phyloP scores from a whole-genome alignment of 2,797 vertebrate species.

The Valencia hispanica region DNA sequence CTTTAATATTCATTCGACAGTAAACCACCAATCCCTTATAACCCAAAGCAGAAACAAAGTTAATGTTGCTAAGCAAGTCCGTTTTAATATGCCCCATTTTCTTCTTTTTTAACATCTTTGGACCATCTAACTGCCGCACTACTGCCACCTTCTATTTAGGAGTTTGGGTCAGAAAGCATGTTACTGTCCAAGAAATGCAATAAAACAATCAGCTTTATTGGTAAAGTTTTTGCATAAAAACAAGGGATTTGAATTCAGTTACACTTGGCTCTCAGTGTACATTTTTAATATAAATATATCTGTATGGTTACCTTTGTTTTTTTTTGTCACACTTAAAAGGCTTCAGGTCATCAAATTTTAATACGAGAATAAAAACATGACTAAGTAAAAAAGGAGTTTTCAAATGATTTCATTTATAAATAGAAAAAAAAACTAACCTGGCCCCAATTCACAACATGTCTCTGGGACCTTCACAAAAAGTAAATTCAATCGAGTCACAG shows the following conservation, averaged over 20 bases:
- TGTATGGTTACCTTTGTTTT: not conserved
- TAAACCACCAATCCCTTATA: too few species aligned
- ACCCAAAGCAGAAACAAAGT: too few species aligned
- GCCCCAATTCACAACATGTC: too few species aligned
- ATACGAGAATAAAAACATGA: not conserved
- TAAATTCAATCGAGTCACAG: too few species aligned
- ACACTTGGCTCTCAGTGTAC: not conserved
- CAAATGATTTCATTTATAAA: not conserved
- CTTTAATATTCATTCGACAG: too few species aligned
- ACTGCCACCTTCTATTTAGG: not conserved
- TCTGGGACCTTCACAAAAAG: not conserved
- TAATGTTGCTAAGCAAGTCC: too few species aligned
- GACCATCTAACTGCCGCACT: not conserved
- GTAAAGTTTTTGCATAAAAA: not conserved
- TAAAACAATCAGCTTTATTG: not conserved
- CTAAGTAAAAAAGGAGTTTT: not conserved
- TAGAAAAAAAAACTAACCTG: not conserved
- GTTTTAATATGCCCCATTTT: not conserved
- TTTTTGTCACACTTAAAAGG: not conserved
- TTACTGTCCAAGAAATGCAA: not conserved
- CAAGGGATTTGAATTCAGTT: not conserved
- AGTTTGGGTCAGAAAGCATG: not conserved
- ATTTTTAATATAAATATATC: not conserved
- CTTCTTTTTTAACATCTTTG: not conserved
- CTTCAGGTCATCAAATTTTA: not conserved